A percentile compares a stretch with the other conserved stretches of the same genome.
phyloP scores from a whole-genome alignment of 2,113 vertebrate species.

The Pollimyrus isidori region DNA sequence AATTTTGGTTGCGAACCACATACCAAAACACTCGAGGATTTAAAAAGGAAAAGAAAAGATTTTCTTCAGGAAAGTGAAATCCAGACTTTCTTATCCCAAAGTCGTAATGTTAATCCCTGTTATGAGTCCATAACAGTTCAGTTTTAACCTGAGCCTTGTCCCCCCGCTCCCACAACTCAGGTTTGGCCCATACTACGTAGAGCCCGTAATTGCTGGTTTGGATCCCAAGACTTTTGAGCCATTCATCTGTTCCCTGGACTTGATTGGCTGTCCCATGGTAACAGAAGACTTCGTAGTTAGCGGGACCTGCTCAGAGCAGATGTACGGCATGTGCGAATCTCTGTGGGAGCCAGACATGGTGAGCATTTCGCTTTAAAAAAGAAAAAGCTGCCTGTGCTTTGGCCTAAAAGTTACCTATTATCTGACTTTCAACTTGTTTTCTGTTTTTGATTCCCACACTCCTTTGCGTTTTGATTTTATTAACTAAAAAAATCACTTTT shows the following conservation, averaged over 20 bases:
- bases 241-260: conserved; percentile 90
- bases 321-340: conserved; percentile 97
- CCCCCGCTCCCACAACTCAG: conserved; percentile 43
- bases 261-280: conserved; percentile 94
- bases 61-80: neutral
- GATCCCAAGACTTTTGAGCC: conserved; percentile 81
- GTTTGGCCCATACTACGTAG: conserved; percentile 93
- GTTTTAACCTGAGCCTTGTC: neutral
- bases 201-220: conserved; percentile 89
- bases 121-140: neutral
- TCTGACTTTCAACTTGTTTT: neutral
- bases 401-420: neutral
- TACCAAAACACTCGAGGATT: neutral
- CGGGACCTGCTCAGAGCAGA: conserved; percentile 90
- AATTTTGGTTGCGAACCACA: neutral
- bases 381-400: neutral
- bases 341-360: conserved; percentile 94
- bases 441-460: neutral
- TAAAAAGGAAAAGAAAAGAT: neutral
- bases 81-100: neutral
- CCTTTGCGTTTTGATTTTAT: neutral
- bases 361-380: conserved; percentile 42
- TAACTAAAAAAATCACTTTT: neutral
- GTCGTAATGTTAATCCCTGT: neutral
- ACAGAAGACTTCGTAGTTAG: conserved; percentile 96